phyloP scores from a whole-genome alignment of 1,140 invertebrate species.

The Nilaparvata lugens region DNA sequence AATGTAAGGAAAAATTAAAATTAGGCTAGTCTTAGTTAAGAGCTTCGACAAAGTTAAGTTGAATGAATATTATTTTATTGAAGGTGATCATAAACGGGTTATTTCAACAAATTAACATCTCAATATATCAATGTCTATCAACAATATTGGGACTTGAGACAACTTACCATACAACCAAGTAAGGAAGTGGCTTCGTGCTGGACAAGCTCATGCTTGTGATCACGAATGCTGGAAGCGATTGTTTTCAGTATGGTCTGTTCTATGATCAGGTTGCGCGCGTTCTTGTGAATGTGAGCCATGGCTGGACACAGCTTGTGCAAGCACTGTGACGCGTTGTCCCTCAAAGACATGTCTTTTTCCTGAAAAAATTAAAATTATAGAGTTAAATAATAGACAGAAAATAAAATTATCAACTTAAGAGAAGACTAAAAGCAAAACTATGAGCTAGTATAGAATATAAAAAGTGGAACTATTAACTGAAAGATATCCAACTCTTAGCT shows the following conservation, averaged over 20 bases:
- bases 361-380: slow-evolving; percentile 22
- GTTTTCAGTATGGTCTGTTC: slow-evolving; percentile 59
- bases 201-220: slow-evolving; percentile 49
- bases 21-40: too few relatives aligned
- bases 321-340: slow-evolving; percentile 65
- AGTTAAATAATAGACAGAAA: background rate
- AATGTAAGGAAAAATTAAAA: too few relatives aligned
- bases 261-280: slow-evolving; percentile 47
- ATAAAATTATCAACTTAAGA: background rate
- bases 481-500: too few relatives aligned
- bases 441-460: background rate
- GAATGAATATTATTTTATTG: too few relatives aligned
- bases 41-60: too few relatives aligned
- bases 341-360: slow-evolving; percentile 72
- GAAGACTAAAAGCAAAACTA: background rate
- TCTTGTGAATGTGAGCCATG: slow-evolving; percentile 36
- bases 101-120: too few relatives aligned
- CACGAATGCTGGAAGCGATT: slow-evolving; percentile 56
- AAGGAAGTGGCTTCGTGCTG: slow-evolving; percentile 66
- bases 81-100: too few relatives aligned
- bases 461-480: background rate
- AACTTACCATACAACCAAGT: slow-evolving; percentile 53
- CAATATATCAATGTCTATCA: too few relatives aligned
- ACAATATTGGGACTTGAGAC: background rate
- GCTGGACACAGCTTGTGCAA: slow-evolving; percentile 53